Percentiles rank a stretch among this genome's conserved stretches.
Evolutionary conservation across 1,140 invertebrate genomes (phyloP).

Genomic region (Aphis craccivora): DNA sequence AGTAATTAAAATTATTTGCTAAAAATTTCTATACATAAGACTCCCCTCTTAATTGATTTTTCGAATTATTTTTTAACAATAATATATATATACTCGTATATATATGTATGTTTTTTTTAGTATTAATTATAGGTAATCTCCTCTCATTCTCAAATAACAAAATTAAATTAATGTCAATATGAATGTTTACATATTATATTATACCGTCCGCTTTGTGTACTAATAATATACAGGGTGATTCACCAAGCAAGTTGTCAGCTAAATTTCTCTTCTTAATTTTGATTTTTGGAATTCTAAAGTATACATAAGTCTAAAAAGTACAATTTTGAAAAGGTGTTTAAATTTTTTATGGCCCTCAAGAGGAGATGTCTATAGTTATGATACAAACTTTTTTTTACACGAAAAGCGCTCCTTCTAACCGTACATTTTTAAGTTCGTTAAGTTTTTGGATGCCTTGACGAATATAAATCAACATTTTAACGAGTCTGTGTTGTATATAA

Average conservation of each 20-base stretch:
- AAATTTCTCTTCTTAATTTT: background rate
- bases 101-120: too few relatives aligned
- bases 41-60: background rate
- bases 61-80: background rate
- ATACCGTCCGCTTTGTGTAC: background rate
- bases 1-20: background rate
- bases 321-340: background rate
- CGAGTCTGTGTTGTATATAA: background rate
- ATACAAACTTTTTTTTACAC: too few relatives aligned
- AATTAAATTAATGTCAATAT: background rate
- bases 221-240: background rate
- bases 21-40: background rate
- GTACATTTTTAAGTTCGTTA: background rate
- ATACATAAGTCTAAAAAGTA: background rate
- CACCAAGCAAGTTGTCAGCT: background rate
- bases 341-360: background rate
- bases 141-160: background rate
- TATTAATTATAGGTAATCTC: too few relatives aligned
- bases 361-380: background rate
- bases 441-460: background rate
- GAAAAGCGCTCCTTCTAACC: background rate
- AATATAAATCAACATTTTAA: background rate
- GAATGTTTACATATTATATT: background rate
- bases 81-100: too few relatives aligned
- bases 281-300: background rate